These are phyloP conservation scores for Zenarchopterus dispar DNA, from an alignment of 2,797 vertebrate genomes.

Conservation along the genomic window DNA sequence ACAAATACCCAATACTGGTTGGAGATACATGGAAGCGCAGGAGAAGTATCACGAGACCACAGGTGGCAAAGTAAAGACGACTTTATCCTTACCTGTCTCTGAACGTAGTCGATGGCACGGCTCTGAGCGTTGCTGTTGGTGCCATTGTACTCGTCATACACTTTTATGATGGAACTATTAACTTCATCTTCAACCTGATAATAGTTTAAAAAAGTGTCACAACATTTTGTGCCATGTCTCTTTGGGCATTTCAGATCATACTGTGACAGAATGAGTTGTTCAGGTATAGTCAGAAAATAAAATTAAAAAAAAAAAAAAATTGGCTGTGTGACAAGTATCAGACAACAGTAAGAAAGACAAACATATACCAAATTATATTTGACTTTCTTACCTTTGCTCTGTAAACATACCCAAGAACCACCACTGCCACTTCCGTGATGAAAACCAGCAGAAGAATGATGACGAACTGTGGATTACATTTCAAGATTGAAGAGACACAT, in stretches of 20 bases:
- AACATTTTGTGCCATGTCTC: neutral
- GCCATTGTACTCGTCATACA: slow-evolving; percentile 93
- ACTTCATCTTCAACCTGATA: slow-evolving; percentile 93
- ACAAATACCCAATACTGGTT: neutral
- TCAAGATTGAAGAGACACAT: slow-evolving; percentile 25
- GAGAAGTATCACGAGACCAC: neutral
- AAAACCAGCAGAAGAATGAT: slow-evolving; percentile 95
- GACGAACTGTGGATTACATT: slow-evolving; percentile 88
- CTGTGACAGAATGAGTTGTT: neutral
- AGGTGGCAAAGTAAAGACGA: neutral
- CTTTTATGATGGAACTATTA: slow-evolving; percentile 90
- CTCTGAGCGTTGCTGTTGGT: slow-evolving; percentile 93
- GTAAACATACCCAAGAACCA: slow-evolving; percentile 95
- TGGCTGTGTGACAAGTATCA: slow-evolving; percentile 1
- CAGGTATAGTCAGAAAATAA: no score
- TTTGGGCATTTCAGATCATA: neutral
- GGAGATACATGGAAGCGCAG: neutral
- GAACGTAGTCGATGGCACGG: slow-evolving; percentile 95
- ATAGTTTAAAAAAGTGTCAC: slow-evolving; percentile 1
- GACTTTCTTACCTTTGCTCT: slow-evolving; percentile 90
- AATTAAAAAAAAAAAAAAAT: neutral
- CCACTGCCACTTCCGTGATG: slow-evolving; percentile 93
- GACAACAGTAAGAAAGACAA: slow-evolving; percentile 3
- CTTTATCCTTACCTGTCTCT: slow-evolving; percentile 89
- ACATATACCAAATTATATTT: neutral